A percentile compares a stretch with the other conserved stretches of the same genome.
Evolutionary conservation across 1,140 invertebrate species (phyloP).

Genomic region (Apis dorsata): DNA sequence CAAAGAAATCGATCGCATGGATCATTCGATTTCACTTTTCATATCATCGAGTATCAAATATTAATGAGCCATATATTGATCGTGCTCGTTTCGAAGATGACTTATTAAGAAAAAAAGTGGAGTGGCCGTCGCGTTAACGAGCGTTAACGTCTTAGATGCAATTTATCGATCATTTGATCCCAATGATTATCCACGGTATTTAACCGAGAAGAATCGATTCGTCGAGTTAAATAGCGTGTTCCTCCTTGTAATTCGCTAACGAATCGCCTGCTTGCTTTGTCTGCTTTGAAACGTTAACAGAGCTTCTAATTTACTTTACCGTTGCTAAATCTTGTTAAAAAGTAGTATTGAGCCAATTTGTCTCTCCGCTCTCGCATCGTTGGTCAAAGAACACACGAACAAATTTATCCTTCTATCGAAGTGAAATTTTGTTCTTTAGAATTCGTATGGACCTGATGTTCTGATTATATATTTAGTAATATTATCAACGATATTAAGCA

Average conservation of each 20-base stretch:
- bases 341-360: neutral
- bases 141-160: neutral
- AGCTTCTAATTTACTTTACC: slow-evolving; percentile 37
- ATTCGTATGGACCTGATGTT: too few species aligned
- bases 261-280: slow-evolving; percentile 41
- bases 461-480: too few species aligned
- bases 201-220: neutral
- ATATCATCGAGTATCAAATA: neutral
- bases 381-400: neutral
- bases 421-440: neutral
- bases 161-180: neutral
- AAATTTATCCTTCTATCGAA: neutral
- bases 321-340: neutral
- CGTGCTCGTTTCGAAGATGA: neutral
- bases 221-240: slow-evolving; percentile 3
- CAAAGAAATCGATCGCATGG: too few species aligned
- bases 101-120: neutral
- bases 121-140: neutral
- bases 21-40: neutral
- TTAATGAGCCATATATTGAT: slow-evolving; percentile 7
- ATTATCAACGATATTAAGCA: too few species aligned
- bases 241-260: slow-evolving; percentile 56
- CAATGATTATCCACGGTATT: neutral
- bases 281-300: slow-evolving; percentile 12
- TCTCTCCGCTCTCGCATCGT: neutral